Evolutionary conservation across 2,888 invertebrate species (phyloP).

Genomic region (Crepidodera aurea): DNA sequence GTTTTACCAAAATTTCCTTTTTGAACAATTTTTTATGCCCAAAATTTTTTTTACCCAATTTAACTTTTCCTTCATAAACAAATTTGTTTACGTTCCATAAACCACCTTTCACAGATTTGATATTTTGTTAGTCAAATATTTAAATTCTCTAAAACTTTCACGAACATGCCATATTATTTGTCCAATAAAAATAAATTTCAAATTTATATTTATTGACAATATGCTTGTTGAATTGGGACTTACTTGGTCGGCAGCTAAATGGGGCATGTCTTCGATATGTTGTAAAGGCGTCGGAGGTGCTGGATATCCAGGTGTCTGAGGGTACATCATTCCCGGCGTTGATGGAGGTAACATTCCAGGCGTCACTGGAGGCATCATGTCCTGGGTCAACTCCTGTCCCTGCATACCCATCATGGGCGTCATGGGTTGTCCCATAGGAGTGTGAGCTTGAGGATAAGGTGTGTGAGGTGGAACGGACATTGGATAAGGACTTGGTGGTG

Average conservation of each 20-base stretch:
- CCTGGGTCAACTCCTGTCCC: constrained; percentile 19
- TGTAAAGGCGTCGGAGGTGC: constrained; percentile 59
- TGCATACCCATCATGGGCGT: constrained; percentile 52
- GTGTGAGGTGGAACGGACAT: constrained; percentile 47
- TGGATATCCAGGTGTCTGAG: constrained; percentile 60
- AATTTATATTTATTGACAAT: no score
- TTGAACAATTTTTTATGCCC: no score
- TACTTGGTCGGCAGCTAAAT: constrained; percentile 70
- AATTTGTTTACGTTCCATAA: no score
- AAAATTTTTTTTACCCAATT: no score
- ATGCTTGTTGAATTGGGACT: no score
- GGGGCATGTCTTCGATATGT: constrained; percentile 67
- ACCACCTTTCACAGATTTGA: no score
- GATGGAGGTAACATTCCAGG: constrained; percentile 57
- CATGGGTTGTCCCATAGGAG: constrained; percentile 56
- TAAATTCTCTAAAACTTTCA: no score
- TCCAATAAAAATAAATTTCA: no score
- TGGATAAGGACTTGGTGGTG: constrained; percentile 47
- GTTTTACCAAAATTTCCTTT: no score
- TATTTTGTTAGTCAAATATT: no score
- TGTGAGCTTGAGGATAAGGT: constrained; percentile 5
- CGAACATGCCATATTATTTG: no score
- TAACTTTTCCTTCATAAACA: no score
- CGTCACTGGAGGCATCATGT: constrained; percentile 20
- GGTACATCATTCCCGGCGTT: constrained; percentile 61